Conservation (phyloP, 2,797 vertebrate species). For the Coregonus suidteri region DNA sequence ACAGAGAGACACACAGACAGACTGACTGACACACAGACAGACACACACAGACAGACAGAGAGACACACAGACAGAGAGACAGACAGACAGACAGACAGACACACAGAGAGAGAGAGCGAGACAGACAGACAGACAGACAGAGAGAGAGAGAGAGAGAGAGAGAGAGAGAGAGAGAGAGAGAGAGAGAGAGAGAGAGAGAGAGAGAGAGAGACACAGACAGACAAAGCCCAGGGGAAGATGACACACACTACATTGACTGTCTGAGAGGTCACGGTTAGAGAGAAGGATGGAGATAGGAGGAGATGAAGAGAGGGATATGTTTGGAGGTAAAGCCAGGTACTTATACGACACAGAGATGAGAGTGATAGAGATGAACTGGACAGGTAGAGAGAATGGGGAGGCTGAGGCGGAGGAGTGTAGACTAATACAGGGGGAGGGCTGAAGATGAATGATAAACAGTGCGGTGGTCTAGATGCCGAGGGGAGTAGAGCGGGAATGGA, state of each 20-base stretch:
- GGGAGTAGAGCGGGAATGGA: too few species aligned
- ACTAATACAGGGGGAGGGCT: constrained; percentile 25
- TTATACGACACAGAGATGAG: constrained; percentile 22
- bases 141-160: constrained; percentile 48
- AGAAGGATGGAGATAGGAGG: constrained; percentile 23
- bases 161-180: constrained; percentile 22
- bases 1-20: neutral
- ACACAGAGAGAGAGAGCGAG: constrained; percentile 62
- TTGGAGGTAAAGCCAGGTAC: constrained; percentile 31
- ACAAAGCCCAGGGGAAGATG: constrained; percentile 44
- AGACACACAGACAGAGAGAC: constrained; percentile 3
- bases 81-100: constrained; percentile 1
- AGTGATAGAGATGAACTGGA: constrained; percentile 29
- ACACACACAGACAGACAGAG: neutral
- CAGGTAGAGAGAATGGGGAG: neutral
- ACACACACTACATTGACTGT: constrained; percentile 31
- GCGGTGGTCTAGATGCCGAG: constrained; percentile 43
- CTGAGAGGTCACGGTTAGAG: constrained; percentile 27
- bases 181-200: neutral
- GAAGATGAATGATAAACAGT: constrained; percentile 31
- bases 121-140: too few species aligned
- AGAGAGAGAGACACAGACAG: neutral
- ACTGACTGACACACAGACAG: neutral
- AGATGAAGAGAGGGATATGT: constrained; percentile 15
- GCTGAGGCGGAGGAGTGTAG: constrained; percentile 16